Evolutionary conservation across 2,888 invertebrate species (phyloP).

Genomic region (Eristalinus sepulchralis): DNA sequence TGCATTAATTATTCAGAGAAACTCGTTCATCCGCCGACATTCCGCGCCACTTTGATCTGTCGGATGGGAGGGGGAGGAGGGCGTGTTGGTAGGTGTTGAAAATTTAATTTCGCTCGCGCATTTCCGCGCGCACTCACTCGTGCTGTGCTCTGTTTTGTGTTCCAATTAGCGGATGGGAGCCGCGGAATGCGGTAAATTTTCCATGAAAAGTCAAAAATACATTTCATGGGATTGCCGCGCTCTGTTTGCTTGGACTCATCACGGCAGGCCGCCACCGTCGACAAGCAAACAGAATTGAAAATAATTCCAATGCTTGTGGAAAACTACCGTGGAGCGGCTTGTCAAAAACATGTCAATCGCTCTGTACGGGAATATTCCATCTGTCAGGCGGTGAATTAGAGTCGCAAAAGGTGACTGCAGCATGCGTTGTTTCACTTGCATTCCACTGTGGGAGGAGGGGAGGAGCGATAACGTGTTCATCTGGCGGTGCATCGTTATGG

Average conservation of each 20-base stretch:
- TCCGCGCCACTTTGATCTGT: neutral
- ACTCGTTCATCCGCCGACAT: constrained; percentile 3
- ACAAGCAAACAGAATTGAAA: neutral
- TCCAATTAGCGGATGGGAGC: neutral
- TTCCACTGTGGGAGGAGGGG: too few species aligned
- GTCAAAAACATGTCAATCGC: neutral
- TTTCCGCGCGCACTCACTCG: neutral
- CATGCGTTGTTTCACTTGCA: too few species aligned
- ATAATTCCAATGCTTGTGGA: neutral
- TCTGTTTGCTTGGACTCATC: too few species aligned
- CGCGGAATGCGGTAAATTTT: neutral
- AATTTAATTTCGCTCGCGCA: constrained; percentile 27
- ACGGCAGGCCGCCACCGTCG: too few species aligned
- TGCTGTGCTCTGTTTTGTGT: neutral
- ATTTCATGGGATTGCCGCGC: neutral
- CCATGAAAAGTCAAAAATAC: neutral
- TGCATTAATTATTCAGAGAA: constrained; percentile 58
- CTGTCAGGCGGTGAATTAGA: neutral
- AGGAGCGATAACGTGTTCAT: too few species aligned
- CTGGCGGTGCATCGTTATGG: neutral
- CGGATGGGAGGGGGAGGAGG: neutral
- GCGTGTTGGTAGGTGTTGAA: constrained; percentile 14
- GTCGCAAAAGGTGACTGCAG: too few species aligned
- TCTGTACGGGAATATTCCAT: neutral
- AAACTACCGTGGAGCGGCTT: neutral